Evolutionary conservation across 2,113 vertebrate genomes (phyloP).

Genomic region (Phodopus roborovskii): DNA sequence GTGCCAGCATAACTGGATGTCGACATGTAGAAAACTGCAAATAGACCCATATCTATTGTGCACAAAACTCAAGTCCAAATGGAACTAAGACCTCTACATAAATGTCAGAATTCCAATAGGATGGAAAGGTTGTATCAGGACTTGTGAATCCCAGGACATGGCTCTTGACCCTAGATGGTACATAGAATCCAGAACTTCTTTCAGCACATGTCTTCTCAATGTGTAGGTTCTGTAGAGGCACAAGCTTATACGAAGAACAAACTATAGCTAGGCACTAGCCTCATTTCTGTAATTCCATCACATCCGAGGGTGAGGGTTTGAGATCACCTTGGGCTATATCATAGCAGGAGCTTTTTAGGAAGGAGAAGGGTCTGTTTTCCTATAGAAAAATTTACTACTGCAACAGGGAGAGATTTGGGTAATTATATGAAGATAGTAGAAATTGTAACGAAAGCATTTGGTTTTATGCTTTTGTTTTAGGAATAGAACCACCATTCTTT

Average conservation of each 20-base stretch:
- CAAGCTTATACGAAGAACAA: background rate
- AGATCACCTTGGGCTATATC: background rate
- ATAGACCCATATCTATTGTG: too few species aligned
- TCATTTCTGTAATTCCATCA: background rate
- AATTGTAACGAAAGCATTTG: background rate
- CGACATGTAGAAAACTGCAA: too few species aligned
- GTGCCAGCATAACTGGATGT: too few species aligned
- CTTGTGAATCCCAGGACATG: background rate
- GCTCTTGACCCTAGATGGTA: background rate
- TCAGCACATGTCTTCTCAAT: background rate
- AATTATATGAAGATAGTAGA: background rate
- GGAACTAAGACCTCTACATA: too few species aligned
- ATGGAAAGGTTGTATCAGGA: background rate
- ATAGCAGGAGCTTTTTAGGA: background rate
- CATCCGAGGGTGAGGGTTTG: background rate
- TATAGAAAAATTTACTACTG: background rate
- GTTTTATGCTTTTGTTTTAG: slow-evolving; percentile 21
- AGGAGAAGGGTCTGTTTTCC: background rate
- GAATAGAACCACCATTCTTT: background rate
- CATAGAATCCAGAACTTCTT: background rate
- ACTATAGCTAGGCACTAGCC: background rate
- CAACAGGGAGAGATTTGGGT: background rate
- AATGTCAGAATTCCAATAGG: background rate
- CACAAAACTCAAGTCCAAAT: too few species aligned
- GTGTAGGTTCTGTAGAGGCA: background rate